Evolutionary conservation across 2,113 vertebrate species (phyloP).

Genomic region (Gambusia affinis): DNA sequence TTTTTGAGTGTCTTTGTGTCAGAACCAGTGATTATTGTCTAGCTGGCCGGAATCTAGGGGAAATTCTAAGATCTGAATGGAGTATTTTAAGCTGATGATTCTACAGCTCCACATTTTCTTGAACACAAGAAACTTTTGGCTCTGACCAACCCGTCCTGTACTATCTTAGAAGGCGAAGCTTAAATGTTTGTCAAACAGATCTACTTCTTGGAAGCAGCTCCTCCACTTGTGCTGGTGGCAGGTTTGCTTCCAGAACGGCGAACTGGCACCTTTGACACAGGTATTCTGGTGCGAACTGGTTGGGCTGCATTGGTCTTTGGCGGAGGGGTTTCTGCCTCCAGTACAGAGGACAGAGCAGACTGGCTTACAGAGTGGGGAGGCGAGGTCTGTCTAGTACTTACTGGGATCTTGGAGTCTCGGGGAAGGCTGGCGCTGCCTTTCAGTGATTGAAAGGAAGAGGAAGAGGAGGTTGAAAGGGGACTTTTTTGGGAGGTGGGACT

Average conservation of each 20-base stretch:
- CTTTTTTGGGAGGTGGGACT: constrained; percentile 80
- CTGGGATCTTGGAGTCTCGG: constrained; percentile 94
- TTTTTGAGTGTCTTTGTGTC: constrained; percentile 62
- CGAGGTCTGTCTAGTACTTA: constrained; percentile 83
- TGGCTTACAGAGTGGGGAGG: constrained; percentile 86
- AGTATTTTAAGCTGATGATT: constrained; percentile 60
- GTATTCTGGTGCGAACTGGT: constrained; percentile 93
- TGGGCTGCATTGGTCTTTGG: constrained; percentile 85
- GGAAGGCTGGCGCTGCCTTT: constrained; percentile 88
- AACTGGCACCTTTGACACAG: constrained; percentile 94
- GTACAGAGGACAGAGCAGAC: constrained; percentile 78
- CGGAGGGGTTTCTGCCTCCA: constrained; percentile 77
- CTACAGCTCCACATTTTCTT: constrained; percentile 64
- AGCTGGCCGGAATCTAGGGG: constrained; percentile 21
- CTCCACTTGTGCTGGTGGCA: constrained; percentile 77
- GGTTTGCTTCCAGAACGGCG: constrained; percentile 88
- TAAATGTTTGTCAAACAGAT: constrained; percentile 74
- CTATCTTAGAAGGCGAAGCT: constrained; percentile 36
- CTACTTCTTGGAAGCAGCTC: constrained; percentile 87
- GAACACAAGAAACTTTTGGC: constrained; percentile 57
- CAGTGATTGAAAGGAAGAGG: constrained; percentile 83
- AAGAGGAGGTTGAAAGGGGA: constrained; percentile 68
- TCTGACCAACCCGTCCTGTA: constrained; percentile 45
- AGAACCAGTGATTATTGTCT: constrained; percentile 49
- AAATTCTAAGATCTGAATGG: constrained; percentile 55